phyloP scores from a whole-genome alignment of 2,113 vertebrate genomes.

The Thunnus thynnus region DNA sequence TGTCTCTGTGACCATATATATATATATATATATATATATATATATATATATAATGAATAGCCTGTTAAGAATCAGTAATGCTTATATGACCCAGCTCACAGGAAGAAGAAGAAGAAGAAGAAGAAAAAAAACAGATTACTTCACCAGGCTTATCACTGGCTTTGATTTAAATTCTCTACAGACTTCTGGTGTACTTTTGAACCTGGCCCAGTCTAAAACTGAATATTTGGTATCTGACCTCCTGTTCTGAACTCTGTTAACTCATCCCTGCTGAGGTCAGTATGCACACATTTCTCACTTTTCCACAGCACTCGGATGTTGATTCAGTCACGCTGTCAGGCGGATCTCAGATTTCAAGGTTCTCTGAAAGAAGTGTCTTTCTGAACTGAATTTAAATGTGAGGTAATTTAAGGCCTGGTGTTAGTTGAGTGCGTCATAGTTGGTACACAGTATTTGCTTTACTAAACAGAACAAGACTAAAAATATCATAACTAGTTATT shows the following conservation, averaged over 20 bases:
- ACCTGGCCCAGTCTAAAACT: background rate
- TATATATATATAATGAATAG: too few species aligned
- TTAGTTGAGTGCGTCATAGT: background rate
- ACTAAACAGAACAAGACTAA: background rate
- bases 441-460: background rate
- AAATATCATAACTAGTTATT: too few species aligned
- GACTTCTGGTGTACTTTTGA: constrained; percentile 35
- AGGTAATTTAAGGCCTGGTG: background rate
- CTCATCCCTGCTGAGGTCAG: constrained; percentile 27
- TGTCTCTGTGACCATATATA: too few species aligned
- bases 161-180: constrained; percentile 24
- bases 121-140: background rate
- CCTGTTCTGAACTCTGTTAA: constrained; percentile 13
- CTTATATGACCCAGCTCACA: constrained; percentile 6
- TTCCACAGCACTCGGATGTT: background rate
- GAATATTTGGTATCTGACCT: constrained; percentile 47
- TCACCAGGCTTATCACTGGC: background rate
- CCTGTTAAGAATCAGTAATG: background rate
- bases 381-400: background rate
- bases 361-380: background rate
- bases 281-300: background rate
- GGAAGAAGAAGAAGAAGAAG: background rate
- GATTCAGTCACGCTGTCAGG: constrained; percentile 5
- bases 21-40: too few species aligned
- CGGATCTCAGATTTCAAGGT: background rate